Conservation (phyloP, 2,113 vertebrate species). For the Pomatostomus ruficeps region DNA sequence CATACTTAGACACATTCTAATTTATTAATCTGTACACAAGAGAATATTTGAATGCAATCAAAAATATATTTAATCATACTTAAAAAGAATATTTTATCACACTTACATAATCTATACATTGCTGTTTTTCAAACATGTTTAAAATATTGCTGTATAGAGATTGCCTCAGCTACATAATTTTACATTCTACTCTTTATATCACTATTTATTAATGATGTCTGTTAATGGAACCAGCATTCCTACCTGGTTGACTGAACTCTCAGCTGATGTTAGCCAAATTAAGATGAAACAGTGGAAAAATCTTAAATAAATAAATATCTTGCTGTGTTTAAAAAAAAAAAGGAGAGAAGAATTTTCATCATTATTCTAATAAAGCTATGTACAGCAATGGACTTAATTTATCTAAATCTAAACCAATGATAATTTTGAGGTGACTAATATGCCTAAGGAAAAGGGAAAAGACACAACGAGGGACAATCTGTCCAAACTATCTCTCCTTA, state of each 20-base stretch:
- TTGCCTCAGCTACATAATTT: neutral
- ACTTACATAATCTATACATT: neutral
- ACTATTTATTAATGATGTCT: neutral
- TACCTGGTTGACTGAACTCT: neutral
- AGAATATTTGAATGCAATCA: neutral
- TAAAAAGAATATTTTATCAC: neutral
- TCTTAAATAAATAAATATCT: conserved; percentile 28
- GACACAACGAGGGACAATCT: neutral
- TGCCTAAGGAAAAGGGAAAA: neutral
- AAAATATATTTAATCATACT: neutral
- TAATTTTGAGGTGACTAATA: neutral
- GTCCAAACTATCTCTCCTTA: neutral
- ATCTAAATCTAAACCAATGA: neutral
- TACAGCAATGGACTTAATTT: neutral
- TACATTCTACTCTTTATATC: neutral
- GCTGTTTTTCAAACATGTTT: neutral
- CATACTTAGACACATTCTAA: neutral
- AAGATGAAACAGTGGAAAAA: neutral
- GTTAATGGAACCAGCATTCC: neutral
- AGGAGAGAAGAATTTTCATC: neutral
- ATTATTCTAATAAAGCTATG: neutral
- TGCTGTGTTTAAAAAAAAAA: neutral
- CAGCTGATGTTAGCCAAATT: neutral
- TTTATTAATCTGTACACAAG: neutral
- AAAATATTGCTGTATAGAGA: neutral